A percentile compares a stretch with the other conserved stretches of the same genome.
phyloP scores from a whole-genome alignment of 2,113 vertebrate genomes.

The Probosciger aterrimus region DNA sequence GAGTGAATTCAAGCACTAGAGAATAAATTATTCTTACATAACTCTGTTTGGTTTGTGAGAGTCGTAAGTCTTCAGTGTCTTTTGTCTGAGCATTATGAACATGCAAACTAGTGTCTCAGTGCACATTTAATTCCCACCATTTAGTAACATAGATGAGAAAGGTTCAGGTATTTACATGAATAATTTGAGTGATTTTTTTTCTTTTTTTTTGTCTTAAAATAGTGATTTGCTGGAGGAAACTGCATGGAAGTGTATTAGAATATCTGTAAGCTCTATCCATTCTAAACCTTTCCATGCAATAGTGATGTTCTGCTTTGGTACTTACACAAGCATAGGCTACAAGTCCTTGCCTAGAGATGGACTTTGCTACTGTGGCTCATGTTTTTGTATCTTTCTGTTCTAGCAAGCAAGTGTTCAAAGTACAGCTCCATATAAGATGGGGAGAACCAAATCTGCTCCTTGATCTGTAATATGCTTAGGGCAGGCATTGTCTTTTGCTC shows the following conservation, averaged over 20 bases:
- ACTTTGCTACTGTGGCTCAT: accelerated
- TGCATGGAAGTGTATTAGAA: neutral
- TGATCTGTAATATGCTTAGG: neutral
- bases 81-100: neutral
- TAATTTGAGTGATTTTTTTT: neutral
- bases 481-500: neutral
- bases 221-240: neutral
- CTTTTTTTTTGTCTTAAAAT: neutral
- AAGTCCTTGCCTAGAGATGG: neutral
- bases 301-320: neutral
- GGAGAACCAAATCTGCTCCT: neutral
- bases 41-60: neutral
- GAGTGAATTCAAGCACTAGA: neutral
- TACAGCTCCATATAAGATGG: neutral
- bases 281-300: neutral
- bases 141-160: neutral
- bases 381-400: neutral
- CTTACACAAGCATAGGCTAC: neutral
- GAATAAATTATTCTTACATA: neutral
- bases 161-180: neutral
- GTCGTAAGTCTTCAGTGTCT: neutral
- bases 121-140: neutral
- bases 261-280: neutral
- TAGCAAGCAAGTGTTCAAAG: neutral
- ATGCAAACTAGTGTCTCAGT: neutral